A percentile compares a stretch with the other conserved stretches of the same genome.
Conservation (phyloP, 1,140 invertebrate genomes). For the Camponotus vicinus region DNA sequence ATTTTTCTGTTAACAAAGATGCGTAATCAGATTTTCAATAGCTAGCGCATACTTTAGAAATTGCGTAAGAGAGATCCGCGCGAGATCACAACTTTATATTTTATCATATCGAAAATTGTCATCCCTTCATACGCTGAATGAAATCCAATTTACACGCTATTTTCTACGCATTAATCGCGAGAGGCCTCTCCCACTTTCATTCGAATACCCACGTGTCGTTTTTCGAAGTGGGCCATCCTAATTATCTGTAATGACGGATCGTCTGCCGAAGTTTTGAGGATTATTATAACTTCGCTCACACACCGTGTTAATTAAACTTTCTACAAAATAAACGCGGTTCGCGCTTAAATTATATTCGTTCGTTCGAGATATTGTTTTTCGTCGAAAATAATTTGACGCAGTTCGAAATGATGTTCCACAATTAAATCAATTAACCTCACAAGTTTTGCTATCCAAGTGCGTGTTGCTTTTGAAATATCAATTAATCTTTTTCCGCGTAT, state of each 20-base stretch:
- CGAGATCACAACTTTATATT: background rate
- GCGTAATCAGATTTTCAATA: background rate
- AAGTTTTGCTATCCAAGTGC: background rate
- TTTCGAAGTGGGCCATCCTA: constrained; percentile 52
- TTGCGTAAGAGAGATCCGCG: background rate
- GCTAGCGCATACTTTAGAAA: background rate
- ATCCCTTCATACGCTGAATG: background rate
- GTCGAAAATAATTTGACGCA: constrained; percentile 10
- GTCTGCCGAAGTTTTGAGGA: constrained; percentile 44
- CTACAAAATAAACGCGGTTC: constrained; percentile 38
- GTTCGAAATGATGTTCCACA: background rate
- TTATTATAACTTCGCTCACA: constrained; percentile 53
- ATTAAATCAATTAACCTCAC: constrained; percentile 38
- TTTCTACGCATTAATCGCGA: background rate
- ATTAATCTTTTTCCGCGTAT: background rate
- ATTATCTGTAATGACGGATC: constrained; percentile 56
- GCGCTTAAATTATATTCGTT: constrained; percentile 41
- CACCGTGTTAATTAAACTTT: constrained; percentile 49
- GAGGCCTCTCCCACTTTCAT: background rate
- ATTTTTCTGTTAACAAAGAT: background rate
- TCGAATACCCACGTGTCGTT: constrained; percentile 41
- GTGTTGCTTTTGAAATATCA: constrained; percentile 22
- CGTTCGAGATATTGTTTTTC: constrained; percentile 2
- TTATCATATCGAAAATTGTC: constrained; percentile 2
- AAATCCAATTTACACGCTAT: constrained; percentile 47